Evolutionary conservation across 2,888 invertebrate genomes (phyloP).

Genomic region (Diaprepes abbreviatus): DNA sequence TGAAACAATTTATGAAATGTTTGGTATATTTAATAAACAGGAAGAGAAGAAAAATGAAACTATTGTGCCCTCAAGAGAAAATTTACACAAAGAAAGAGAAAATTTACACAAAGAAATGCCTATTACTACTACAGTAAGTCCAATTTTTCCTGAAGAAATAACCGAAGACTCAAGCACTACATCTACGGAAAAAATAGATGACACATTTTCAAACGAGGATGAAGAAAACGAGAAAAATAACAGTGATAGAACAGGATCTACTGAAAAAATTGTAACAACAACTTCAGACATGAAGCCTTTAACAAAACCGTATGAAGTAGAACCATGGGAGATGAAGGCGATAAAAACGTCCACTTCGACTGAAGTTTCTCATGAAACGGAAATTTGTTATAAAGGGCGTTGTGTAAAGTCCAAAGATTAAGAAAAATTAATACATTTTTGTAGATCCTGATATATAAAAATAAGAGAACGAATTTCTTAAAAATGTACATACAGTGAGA

Average conservation of each 20-base stretch:
- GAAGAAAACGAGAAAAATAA: not conserved
- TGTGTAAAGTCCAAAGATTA: slow-evolving; percentile 77
- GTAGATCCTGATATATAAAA: slow-evolving; percentile 19
- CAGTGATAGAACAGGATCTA: slow-evolving; percentile 34
- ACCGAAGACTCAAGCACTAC: slow-evolving; percentile 53
- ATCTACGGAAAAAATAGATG: slow-evolving; percentile 50
- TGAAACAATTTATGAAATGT: slow-evolving; percentile 64
- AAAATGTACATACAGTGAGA: slow-evolving; percentile 35
- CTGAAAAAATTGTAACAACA: slow-evolving; percentile 53
- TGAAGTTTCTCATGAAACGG: slow-evolving; percentile 87
- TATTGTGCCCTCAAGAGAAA: not conserved
- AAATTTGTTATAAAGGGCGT: slow-evolving; percentile 88
- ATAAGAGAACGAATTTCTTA: not conserved
- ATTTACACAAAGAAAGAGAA: too few relatives aligned
- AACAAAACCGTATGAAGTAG: slow-evolving; percentile 55
- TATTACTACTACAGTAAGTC: slow-evolving; percentile 53
- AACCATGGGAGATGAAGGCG: slow-evolving; percentile 71
- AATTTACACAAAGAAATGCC: slow-evolving; percentile 37
- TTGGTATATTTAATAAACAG: slow-evolving; percentile 55
- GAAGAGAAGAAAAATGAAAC: slow-evolving; percentile 5
- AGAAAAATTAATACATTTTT: slow-evolving; percentile 47
- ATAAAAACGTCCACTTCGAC: slow-evolving; percentile 85
- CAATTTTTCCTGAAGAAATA: slow-evolving; percentile 58
- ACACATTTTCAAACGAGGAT: slow-evolving; percentile 38
- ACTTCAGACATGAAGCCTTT: slow-evolving; percentile 64